A percentile compares a stretch with the other conserved stretches of the same genome.
These are phyloP conservation scores for Rhagonycha lutea DNA, from an alignment of 2,888 invertebrate species.

Conservation along the genomic window DNA sequence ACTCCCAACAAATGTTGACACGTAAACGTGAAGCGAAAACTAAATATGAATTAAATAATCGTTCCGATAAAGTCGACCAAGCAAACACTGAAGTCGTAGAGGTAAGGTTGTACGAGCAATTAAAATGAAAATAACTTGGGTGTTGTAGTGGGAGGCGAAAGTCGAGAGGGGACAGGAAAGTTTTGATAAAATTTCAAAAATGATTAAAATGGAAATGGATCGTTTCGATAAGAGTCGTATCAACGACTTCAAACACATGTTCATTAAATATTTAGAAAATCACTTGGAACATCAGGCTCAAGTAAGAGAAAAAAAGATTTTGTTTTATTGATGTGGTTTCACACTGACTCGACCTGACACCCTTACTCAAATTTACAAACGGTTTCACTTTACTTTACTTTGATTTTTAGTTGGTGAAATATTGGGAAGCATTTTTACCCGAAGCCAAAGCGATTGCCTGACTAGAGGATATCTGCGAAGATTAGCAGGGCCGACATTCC, in stretches of 20 bases:
- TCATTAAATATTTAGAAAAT: conserved; percentile 90
- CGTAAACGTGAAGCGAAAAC: conserved; percentile 94
- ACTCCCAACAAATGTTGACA: conserved; percentile 90
- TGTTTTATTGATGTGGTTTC: no score
- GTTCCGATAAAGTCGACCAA: conserved; percentile 87
- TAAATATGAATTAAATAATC: conserved; percentile 86
- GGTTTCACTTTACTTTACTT: no score
- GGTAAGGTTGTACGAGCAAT: conserved; percentile 57
- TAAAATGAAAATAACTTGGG: not conserved
- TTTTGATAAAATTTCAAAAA: conserved; percentile 92
- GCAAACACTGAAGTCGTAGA: conserved; percentile 91
- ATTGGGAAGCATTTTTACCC: conserved; percentile 96
- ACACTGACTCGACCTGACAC: no score
- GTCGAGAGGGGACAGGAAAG: conserved; percentile 96
- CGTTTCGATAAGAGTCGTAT: conserved; percentile 88
- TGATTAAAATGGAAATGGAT: conserved; percentile 92
- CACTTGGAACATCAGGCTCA: conserved; percentile 94
- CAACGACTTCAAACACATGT: conserved; percentile 85
- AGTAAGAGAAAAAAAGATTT: conserved; percentile 57
- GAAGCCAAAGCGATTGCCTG: conserved; percentile 92
- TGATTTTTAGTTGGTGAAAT: conserved; percentile 76
- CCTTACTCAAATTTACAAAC: not conserved
- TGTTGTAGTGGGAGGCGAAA: conserved; percentile 86
- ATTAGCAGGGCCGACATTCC: conserved; percentile 55
- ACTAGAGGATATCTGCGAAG: conserved; percentile 55